phyloP scores from a whole-genome alignment of 1,140 invertebrate genomes.

The Sminthurinus signatus region DNA sequence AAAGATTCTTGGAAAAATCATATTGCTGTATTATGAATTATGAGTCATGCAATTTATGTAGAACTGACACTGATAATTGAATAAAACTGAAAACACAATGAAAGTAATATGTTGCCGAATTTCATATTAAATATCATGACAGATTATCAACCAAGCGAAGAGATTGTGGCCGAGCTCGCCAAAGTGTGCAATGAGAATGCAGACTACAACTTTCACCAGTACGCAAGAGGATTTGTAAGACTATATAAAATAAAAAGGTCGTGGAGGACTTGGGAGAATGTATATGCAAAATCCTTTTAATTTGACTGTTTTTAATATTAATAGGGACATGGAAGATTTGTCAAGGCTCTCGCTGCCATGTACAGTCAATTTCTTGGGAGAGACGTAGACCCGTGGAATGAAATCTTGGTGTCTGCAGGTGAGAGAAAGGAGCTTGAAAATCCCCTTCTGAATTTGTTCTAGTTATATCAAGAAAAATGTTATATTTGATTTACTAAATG shows the following conservation, averaged over 20 bases:
- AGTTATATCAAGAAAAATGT: too few relatives aligned
- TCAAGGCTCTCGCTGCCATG: slow-evolving; percentile 72
- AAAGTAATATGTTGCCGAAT: too few relatives aligned
- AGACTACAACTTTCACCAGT: slow-evolving; percentile 25
- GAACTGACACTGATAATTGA: neutral
- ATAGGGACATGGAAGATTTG: slow-evolving; percentile 83
- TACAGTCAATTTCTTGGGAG: slow-evolving; percentile 71
- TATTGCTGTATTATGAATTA: too few relatives aligned
- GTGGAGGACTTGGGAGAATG: slow-evolving; percentile 81
- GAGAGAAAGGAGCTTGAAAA: too few relatives aligned
- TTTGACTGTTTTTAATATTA: too few relatives aligned
- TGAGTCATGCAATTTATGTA: too few relatives aligned
- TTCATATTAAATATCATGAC: too few relatives aligned
- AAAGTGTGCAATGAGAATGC: slow-evolving; percentile 24
- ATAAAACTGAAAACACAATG: too few relatives aligned
- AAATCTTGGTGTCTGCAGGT: slow-evolving; percentile 81
- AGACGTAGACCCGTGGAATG: slow-evolving; percentile 68
- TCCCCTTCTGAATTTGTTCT: too few relatives aligned
- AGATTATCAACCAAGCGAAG: slow-evolving; percentile 23
- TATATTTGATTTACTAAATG: too few relatives aligned
- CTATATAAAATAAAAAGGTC: slow-evolving; percentile 5
- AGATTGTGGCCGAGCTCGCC: slow-evolving; percentile 22
- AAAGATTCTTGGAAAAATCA: too few relatives aligned
- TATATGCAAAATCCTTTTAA: too few relatives aligned
- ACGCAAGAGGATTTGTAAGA: slow-evolving; percentile 31